Conservation (phyloP, 2,888 invertebrate genomes). For the Gerosis bhagava region DNA sequence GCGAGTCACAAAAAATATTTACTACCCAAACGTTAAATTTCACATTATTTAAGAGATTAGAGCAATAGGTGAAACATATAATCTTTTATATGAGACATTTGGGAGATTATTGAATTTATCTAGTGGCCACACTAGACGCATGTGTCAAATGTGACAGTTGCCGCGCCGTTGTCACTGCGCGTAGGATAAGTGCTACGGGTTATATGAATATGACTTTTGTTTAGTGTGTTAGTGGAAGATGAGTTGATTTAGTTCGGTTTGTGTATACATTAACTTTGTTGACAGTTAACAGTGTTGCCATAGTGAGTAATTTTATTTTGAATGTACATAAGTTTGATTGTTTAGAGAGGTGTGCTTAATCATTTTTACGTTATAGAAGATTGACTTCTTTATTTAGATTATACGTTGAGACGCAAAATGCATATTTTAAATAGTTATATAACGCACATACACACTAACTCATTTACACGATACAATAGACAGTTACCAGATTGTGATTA, state of each 20-base stretch:
- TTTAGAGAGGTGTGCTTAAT: slow-evolving; percentile 70
- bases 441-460: slow-evolving; percentile 48
- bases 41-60: slow-evolving; percentile 74
- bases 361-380: slow-evolving; percentile 44
- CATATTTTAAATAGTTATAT: slow-evolving; percentile 26
- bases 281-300: slow-evolving; percentile 79
- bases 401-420: slow-evolving; percentile 28
- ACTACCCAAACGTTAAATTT: slow-evolving; percentile 73
- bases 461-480: slow-evolving; percentile 65
- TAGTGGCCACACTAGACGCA: slow-evolving; percentile 43
- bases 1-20: slow-evolving; percentile 80
- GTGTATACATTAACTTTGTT: slow-evolving; percentile 68
- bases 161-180: slow-evolving; percentile 22
- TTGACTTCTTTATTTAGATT: slow-evolving; percentile 42
- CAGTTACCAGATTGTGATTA: slow-evolving; percentile 76
- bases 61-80: slow-evolving; percentile 76
- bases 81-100: slow-evolving; percentile 71
- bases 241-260: slow-evolving; percentile 65
- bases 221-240: slow-evolving; percentile 69
- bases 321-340: slow-evolving; percentile 77
- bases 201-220: slow-evolving; percentile 46
- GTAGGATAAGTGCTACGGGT: slow-evolving; percentile 40
- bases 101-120: slow-evolving; percentile 53
- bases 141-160: slow-evolving; percentile 29
- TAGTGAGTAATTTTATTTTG: slow-evolving; percentile 76